A percentile compares a stretch with the other conserved stretches of the same genome.
These are phyloP conservation scores for Mesorhabditis spiculigera DNA, from an alignment of 2,888 invertebrate species.

Conservation along the genomic window DNA sequence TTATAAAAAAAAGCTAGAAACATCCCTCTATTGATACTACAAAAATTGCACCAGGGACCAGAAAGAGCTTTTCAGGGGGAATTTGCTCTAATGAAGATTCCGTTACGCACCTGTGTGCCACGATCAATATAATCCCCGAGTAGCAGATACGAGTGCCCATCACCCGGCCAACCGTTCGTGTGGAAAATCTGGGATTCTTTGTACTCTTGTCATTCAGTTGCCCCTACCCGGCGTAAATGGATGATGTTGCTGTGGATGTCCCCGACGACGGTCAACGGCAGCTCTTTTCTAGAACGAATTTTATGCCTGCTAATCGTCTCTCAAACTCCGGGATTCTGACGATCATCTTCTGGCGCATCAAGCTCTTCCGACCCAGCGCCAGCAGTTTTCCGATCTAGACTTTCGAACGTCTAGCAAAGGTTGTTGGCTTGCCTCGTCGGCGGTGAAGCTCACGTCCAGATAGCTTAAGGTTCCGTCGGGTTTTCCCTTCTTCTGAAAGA, in stretches of 20 bases:
- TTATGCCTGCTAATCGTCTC: neutral
- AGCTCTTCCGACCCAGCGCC: neutral
- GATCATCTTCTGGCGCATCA: constrained; percentile 2
- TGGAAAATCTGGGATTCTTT: neutral
- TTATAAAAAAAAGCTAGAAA: too few species aligned
- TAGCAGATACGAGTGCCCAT: neutral
- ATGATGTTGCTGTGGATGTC: constrained; percentile 5
- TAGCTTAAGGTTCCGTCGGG: too few species aligned
- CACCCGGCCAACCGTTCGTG: neutral
- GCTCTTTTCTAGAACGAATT: neutral
- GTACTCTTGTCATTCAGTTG: neutral
- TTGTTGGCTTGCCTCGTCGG: neutral
- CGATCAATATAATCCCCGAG: constrained; percentile 2
- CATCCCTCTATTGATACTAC: too few species aligned
- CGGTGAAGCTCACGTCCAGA: neutral
- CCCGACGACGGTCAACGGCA: neutral
- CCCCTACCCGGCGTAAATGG: neutral
- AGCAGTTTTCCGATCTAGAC: neutral
- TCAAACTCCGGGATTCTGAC: neutral
- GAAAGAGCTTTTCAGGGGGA: too few species aligned
- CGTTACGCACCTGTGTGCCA: neutral
- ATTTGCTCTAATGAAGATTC: too few species aligned
- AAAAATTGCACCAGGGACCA: too few species aligned
- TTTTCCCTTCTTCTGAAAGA: neutral
- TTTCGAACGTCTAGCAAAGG: neutral